Evolutionary conservation across 2,888 invertebrate species (phyloP).

Genomic region (Dusona sp.): DNA sequence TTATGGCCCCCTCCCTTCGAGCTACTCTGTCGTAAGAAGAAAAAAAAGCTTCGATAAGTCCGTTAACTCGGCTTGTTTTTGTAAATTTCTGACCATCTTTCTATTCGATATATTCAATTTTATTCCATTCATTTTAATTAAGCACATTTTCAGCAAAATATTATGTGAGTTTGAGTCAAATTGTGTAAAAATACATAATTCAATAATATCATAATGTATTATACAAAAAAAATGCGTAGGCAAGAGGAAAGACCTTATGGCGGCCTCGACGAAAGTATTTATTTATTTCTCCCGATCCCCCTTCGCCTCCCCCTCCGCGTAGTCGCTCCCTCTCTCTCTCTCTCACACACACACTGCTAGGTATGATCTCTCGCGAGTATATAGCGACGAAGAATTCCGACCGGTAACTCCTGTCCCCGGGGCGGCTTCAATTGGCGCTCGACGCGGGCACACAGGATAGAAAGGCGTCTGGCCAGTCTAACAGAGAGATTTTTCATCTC

Average conservation of each 20-base stretch:
- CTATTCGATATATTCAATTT: background rate
- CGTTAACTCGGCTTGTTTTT: background rate
- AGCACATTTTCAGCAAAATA: background rate
- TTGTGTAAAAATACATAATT: slow-evolving; percentile 1
- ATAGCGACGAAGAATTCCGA: slow-evolving; percentile 73
- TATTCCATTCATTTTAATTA: background rate
- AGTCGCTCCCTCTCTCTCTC: background rate
- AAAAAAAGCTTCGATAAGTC: background rate
- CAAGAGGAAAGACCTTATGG: slow-evolving; percentile 72
- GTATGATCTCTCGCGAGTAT: slow-evolving; percentile 22
- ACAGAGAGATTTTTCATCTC: slow-evolving; percentile 59
- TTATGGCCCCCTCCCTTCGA: background rate
- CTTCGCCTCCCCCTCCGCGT: too few species aligned
- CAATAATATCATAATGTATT: background rate
- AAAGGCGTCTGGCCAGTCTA: slow-evolving; percentile 76
- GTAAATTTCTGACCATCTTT: background rate
- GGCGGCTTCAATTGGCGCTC: slow-evolving; percentile 62
- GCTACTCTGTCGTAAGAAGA: background rate
- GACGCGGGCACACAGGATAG: slow-evolving; percentile 71
- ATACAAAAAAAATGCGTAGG: background rate
- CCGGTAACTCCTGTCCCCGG: slow-evolving; percentile 76
- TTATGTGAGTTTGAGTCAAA: background rate
- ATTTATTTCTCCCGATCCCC: background rate
- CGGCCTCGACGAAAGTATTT: slow-evolving; percentile 53
- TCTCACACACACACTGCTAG: background rate